A percentile compares a stretch with the other conserved stretches of the same genome.
phyloP scores from a whole-genome alignment of 1,140 invertebrate species.

The Nautilus pompilius region DNA sequence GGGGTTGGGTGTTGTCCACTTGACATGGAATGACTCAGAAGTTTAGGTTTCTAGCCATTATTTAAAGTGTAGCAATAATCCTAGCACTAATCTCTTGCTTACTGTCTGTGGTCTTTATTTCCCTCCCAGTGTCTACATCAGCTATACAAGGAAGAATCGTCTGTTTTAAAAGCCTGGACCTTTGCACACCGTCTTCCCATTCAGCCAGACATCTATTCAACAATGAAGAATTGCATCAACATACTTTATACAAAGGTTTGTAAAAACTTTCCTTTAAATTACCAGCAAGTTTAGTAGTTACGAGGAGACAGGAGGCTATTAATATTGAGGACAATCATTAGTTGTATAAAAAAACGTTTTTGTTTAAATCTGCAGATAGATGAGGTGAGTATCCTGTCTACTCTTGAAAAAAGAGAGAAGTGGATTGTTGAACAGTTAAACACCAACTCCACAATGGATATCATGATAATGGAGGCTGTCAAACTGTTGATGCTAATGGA shows the following conservation, averaged over 20 bases:
- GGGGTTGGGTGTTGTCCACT: too few species aligned
- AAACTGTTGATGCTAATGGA: constrained; percentile 59
- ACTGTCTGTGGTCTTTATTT: too few species aligned
- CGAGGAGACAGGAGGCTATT: too few species aligned
- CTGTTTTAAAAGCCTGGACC: constrained; percentile 50
- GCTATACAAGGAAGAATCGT: constrained; percentile 30
- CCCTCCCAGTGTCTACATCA: constrained; percentile 24
- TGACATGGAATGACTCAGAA: too few species aligned
- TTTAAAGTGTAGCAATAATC: too few species aligned
- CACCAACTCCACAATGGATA: constrained; percentile 50
- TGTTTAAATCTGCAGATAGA: constrained; percentile 43
- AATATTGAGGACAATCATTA: too few species aligned
- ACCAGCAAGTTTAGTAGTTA: too few species aligned
- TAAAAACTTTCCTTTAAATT: too few species aligned
- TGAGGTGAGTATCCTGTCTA: constrained; percentile 37
- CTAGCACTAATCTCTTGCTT: too few species aligned
- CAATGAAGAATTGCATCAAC: constrained; percentile 3
- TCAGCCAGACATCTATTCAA: constrained; percentile 6
- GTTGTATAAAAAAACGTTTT: too few species aligned
- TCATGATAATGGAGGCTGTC: constrained; percentile 58
- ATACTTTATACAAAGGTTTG: constrained; percentile 4
- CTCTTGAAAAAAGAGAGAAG: constrained; percentile 38
- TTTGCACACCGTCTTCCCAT: constrained; percentile 55
- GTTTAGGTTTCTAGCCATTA: too few species aligned
- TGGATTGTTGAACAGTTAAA: constrained; percentile 53